phyloP scores from a whole-genome alignment of 1,140 invertebrate species.

The Chironomus striatipennis region DNA sequence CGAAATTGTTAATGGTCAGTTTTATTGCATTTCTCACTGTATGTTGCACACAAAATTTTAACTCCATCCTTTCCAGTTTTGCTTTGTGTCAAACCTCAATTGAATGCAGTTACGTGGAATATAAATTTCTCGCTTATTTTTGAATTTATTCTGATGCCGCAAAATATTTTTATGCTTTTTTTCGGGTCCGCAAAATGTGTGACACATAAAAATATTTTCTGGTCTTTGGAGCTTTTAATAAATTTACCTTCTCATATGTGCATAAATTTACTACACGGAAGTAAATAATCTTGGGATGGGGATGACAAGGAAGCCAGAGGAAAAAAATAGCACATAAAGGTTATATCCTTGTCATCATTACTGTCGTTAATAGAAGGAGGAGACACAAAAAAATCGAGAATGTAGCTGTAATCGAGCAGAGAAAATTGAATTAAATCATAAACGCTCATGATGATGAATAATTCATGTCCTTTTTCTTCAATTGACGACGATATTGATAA shows the following conservation, averaged over 20 bases:
- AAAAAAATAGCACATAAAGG: no score
- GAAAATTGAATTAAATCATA: conserved; percentile 22
- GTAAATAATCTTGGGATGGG: background rate
- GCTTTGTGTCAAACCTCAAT: background rate
- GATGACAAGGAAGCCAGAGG: no score
- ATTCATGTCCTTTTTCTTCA: background rate
- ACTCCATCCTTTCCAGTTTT: no score
- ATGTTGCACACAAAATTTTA: no score
- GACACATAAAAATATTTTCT: no score
- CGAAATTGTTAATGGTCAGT: background rate
- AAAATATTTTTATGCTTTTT: background rate
- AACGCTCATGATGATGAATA: conserved; percentile 22
- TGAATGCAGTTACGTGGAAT: background rate
- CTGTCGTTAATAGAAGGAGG: no score
- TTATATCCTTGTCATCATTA: no score
- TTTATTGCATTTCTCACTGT: background rate
- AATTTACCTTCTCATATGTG: background rate
- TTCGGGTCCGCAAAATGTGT: background rate
- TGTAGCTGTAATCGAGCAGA: background rate
- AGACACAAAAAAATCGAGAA: no score
- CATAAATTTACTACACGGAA: background rate
- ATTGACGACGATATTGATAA: background rate
- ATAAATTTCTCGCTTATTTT: background rate
- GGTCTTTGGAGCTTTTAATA: no score
- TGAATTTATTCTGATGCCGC: background rate